Evolutionary conservation across 2,888 invertebrate genomes (phyloP).

Genomic region (Drosophila prolongata): DNA sequence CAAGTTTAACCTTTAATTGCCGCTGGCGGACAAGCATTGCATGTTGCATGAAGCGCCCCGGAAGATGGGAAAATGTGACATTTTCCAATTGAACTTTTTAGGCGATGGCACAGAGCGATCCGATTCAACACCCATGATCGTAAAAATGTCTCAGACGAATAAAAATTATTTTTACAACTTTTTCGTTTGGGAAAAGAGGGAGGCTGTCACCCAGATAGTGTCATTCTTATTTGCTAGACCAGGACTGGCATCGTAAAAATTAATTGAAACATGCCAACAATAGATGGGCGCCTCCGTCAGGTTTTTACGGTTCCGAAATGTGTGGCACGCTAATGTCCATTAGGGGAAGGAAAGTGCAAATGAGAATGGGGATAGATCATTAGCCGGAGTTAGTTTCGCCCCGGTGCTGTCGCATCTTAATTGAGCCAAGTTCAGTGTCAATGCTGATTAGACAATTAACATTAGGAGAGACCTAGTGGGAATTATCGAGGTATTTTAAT

Average conservation of each 20-base stretch:
- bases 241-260: slow-evolving; percentile 59
- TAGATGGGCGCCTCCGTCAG: slow-evolving; percentile 35
- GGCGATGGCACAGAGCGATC: slow-evolving; percentile 19
- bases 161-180: slow-evolving; percentile 69
- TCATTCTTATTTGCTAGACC: slow-evolving; percentile 37
- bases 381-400: slow-evolving; percentile 26
- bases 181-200: slow-evolving; percentile 7
- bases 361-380: slow-evolving; percentile 36
- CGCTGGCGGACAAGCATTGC: slow-evolving; percentile 41
- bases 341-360: slow-evolving; percentile 44
- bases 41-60: slow-evolving; percentile 35
- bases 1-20: slow-evolving; percentile 60
- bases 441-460: slow-evolving; percentile 47
- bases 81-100: slow-evolving; percentile 49
- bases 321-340: slow-evolving; percentile 63
- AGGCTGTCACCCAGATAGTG: slow-evolving; percentile 24
- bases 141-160: slow-evolving; percentile 55
- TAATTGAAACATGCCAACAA: slow-evolving; percentile 68
- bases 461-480: slow-evolving; percentile 1
- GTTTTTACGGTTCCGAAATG: slow-evolving; percentile 45
- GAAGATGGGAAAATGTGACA: slow-evolving; percentile 30
- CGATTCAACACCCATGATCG: too few relatives aligned
- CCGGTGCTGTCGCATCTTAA: slow-evolving; percentile 32
- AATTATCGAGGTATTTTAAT: slow-evolving; percentile 19
- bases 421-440: slow-evolving; percentile 49